Percentiles rank a stretch among this genome's conserved stretches.
phyloP scores from a whole-genome alignment of 2,113 vertebrate genomes.

The Hemibagrus wyckioides region DNA sequence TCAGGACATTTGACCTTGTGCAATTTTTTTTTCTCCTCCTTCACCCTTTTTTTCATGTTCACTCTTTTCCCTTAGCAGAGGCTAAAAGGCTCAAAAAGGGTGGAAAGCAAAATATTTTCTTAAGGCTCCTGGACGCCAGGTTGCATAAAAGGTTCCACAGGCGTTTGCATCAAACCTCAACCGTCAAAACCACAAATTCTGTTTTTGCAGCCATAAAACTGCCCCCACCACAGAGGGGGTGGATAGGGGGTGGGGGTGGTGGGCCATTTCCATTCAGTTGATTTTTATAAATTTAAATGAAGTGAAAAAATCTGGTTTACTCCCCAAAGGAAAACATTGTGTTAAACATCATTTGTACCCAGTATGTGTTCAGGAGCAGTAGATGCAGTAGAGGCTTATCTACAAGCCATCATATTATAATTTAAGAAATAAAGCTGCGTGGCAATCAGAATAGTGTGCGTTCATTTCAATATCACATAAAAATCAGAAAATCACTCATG shows the following conservation, averaged over 20 bases:
- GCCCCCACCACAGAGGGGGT: constrained; percentile 73
- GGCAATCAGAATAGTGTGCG: not conserved
- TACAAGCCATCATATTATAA: not conserved
- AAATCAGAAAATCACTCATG: not conserved
- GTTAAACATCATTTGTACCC: constrained; percentile 59
- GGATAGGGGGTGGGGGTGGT: constrained; percentile 77
- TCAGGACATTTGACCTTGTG: constrained; percentile 77
- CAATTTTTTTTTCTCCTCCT: constrained; percentile 58
- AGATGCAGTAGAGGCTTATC: constrained; percentile 28
- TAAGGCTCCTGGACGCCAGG: constrained; percentile 94
- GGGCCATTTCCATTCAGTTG: constrained; percentile 85
- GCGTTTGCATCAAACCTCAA: constrained; percentile 91
- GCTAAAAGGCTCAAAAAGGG: constrained; percentile 90
- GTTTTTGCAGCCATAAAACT: constrained; percentile 95
- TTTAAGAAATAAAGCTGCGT: not conserved
- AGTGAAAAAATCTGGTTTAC: constrained; percentile 82
- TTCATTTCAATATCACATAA: not conserved
- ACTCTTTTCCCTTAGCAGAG: constrained; percentile 76
- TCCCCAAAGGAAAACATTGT: constrained; percentile 78
- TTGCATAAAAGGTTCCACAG: constrained; percentile 97
- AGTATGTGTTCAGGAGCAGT: constrained; percentile 31
- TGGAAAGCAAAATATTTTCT: constrained; percentile 99
- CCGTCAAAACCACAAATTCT: constrained; percentile 90
- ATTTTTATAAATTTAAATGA: constrained; percentile 93
- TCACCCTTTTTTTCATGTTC: constrained; percentile 76